phyloP scores from a whole-genome alignment of 1,140 invertebrate genomes.

The Euschistus heros region DNA sequence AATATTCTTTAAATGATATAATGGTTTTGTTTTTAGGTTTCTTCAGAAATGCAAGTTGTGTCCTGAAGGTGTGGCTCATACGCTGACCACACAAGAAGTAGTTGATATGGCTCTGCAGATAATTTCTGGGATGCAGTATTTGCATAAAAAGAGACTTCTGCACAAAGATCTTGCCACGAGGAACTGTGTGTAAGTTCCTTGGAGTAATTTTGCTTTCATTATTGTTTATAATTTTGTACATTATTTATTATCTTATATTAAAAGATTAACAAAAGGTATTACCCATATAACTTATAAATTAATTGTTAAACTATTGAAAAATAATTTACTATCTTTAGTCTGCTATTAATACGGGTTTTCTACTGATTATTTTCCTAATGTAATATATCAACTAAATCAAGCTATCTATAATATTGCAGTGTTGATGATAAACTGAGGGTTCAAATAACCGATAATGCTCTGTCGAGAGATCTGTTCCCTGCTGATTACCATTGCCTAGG shows the following conservation, averaged over 20 bases:
- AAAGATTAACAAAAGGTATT: no score
- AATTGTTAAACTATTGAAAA: no score
- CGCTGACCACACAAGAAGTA: slow-evolving; percentile 51
- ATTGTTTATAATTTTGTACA: neutral
- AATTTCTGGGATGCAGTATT: slow-evolving; percentile 72
- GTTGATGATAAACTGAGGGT: slow-evolving; percentile 73
- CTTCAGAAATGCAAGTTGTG: slow-evolving; percentile 32
- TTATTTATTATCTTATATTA: neutral
- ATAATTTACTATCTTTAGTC: no score
- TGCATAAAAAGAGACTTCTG: slow-evolving; percentile 77
- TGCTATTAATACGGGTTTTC: no score
- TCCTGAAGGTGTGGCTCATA: slow-evolving; percentile 30
- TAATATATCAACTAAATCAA: neutral
- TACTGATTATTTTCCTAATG: no score
- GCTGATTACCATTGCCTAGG: slow-evolving; percentile 91
- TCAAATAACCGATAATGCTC: slow-evolving; percentile 79
- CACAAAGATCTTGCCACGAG: slow-evolving; percentile 88
- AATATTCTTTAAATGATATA: neutral
- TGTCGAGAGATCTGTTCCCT: slow-evolving; percentile 87
- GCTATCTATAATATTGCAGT: slow-evolving; percentile 37
- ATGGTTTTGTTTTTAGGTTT: slow-evolving; percentile 25
- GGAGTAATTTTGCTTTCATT: neutral
- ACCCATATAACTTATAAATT: no score
- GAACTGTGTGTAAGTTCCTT: slow-evolving; percentile 71
- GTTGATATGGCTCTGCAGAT: slow-evolving; percentile 84